Conservation (phyloP, 2,888 invertebrate genomes). For the Caradrina kadenii region DNA sequence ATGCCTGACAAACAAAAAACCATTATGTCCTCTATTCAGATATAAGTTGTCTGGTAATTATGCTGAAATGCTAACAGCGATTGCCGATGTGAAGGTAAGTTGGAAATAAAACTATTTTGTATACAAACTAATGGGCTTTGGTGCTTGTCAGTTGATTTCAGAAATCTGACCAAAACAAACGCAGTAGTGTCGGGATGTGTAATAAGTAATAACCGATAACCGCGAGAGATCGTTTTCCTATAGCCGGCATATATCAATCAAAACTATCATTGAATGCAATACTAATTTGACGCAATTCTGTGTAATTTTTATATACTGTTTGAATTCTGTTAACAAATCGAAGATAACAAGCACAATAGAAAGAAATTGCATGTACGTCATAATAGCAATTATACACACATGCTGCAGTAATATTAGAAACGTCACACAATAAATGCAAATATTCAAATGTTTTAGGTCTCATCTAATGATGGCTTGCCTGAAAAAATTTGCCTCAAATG, state of each 20-base stretch:
- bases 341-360: constrained; percentile 3
- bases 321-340: constrained; percentile 7
- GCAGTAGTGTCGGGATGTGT: constrained; percentile 51
- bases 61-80: constrained; percentile 88
- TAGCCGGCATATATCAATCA: constrained; percentile 7
- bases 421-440: neutral
- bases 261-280: constrained; percentile 10
- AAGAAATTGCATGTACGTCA: neutral
- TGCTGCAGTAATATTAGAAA: neutral
- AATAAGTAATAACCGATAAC: constrained; percentile 49
- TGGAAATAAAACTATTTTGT: constrained; percentile 39
- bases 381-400: constrained; percentile 1
- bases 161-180: constrained; percentile 32
- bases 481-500: constrained; percentile 87
- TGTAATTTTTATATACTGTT: too few species aligned
- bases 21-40: constrained; percentile 85
- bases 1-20: constrained; percentile 84
- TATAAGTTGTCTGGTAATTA: constrained; percentile 88
- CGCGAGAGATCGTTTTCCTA: constrained; percentile 25
- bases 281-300: constrained; percentile 16
- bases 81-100: constrained; percentile 87
- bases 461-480: constrained; percentile 86
- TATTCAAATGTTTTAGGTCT: constrained; percentile 73
- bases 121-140: constrained; percentile 27
- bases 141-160: constrained; percentile 36